phyloP scores from a whole-genome alignment of 1,140 invertebrate genomes.

The Sinella curviseta region DNA sequence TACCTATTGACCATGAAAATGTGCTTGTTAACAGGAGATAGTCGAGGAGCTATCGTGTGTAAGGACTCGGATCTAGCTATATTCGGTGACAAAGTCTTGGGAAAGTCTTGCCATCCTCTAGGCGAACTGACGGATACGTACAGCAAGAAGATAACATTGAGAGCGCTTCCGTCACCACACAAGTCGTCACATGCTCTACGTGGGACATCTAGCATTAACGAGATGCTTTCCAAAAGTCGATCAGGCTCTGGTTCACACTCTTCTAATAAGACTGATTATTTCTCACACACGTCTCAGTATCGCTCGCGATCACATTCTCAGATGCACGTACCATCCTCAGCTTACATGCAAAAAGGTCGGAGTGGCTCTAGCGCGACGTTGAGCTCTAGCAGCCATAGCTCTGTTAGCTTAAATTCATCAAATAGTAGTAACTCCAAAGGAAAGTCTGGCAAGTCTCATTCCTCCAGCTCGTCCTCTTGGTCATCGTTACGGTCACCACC shows the following conservation, averaged over 20 bases:
- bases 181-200: background rate
- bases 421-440: background rate
- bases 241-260: background rate
- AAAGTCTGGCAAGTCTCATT: background rate
- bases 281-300: background rate
- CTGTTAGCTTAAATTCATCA: background rate
- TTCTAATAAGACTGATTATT: background rate
- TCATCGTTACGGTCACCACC: background rate
- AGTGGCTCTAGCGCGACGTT: background rate
- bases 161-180: background rate
- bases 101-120: background rate
- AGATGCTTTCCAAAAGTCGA: background rate
- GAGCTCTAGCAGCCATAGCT: background rate
- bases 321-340: background rate
- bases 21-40: background rate
- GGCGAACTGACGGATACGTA: background rate
- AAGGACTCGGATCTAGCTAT: conserved; percentile 10
- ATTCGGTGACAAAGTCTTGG: background rate
- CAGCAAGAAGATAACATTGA: conserved; percentile 3
- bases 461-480: background rate
- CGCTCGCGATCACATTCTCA: background rate
- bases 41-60: conserved; percentile 1
- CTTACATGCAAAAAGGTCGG: background rate
- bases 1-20: background rate
- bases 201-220: background rate